Percentiles rank a stretch among this genome's conserved stretches.
phyloP scores from a whole-genome alignment of 2,113 vertebrate species.

The Lates calcarifer region DNA sequence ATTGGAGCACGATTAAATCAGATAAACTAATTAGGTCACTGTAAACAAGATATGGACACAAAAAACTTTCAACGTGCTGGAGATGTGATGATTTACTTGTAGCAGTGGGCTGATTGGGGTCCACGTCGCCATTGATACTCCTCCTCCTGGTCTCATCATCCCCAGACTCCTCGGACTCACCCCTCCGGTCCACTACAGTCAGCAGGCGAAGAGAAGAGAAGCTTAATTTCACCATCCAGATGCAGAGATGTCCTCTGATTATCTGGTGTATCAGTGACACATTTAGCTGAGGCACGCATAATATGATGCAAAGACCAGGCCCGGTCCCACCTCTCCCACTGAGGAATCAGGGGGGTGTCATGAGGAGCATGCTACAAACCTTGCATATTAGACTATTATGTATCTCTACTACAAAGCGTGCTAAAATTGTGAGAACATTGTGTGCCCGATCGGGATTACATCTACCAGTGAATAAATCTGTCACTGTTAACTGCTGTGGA shows the following conservation, averaged over 20 bases:
- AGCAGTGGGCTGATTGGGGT: conserved; percentile 82
- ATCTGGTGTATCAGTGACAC: background rate
- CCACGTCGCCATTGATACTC: conserved; percentile 86
- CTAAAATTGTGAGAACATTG: background rate
- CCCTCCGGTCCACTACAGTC: conserved; percentile 90
- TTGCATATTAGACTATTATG: background rate
- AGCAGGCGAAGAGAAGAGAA: conserved; percentile 10
- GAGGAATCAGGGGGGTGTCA: background rate
- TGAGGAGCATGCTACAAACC: background rate
- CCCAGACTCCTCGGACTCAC: conserved; percentile 96
- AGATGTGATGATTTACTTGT: conserved; percentile 61
- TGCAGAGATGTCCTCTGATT: background rate
- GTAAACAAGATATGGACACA: background rate
- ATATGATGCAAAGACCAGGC: conserved; percentile 19
- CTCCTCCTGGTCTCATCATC: conserved; percentile 93
- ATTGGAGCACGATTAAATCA: background rate
- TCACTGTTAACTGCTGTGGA: no score
- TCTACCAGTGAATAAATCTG: background rate
- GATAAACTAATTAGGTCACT: background rate
- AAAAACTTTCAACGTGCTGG: background rate
- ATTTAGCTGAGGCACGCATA: conserved; percentile 22
- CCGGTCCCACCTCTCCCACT: conserved; percentile 5
- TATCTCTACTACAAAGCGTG: background rate
- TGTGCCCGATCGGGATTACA: background rate
- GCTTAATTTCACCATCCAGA: background rate